Evolutionary conservation across 2,797 vertebrate species (phyloP), one percentile per base, ranked within the genome.

Genomic region (Orestias chungarensis): DNA sequence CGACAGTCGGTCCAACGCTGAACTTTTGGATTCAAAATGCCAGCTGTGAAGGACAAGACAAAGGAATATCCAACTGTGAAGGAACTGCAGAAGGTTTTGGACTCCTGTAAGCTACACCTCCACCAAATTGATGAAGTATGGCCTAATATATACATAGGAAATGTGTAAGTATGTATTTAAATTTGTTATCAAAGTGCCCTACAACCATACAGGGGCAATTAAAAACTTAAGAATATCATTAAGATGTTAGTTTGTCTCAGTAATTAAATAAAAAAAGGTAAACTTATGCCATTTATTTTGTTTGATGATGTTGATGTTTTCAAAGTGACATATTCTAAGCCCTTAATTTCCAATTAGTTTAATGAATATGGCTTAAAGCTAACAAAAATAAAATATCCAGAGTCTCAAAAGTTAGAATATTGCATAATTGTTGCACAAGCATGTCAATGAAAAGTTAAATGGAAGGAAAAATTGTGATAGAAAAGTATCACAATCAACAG

Each of bases 121-220:
- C 91, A 88, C 70, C 95, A 94, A 64, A 78, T 95, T 52, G 94
- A 95, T 46, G 95, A 96, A 86, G 95, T 95, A 65, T 94, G 94
- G 94, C 94, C 95, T 38, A 94, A 94, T 75, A 88, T 96, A 77
- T 95, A 80, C 89, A 92, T 93, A 74, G 94, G 95, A 55, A 92
- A 95, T 74, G 92, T 94, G 95, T 95, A 93, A 95, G 96, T 96
- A 92, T 68, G 6, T 27, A n/a, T 68, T 70, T 69, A 25, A 23
- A 55, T 20, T 27, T 52, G 68, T 54, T 29, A 46, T 43, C 42
- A n/a, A 1, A 49, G 52, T 70, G 10, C 17, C 27, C 44, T 35
- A 31, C 23, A 66, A 31, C 23, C 11, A 49, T 65, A 71, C 10
- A 54, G 29, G 23, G 6, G 0, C 57, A n/a, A 4, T 33, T 20